Conservation (phyloP, 2,888 invertebrate genomes). For the Tetranychus truncatus region DNA sequence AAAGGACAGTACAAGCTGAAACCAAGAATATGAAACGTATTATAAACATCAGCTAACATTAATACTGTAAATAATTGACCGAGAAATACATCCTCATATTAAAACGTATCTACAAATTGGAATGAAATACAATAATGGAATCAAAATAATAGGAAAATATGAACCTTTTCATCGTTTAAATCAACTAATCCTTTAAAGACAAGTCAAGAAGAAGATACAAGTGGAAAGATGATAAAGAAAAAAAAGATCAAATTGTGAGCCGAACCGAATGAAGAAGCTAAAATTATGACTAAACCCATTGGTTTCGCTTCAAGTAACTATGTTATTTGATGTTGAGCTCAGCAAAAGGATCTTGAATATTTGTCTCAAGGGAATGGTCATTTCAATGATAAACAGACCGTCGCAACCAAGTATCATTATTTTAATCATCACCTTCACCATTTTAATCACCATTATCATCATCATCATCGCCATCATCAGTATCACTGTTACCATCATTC, state of each 20-base stretch:
- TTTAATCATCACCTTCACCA: not conserved
- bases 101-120: too few species aligned
- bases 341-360: not conserved
- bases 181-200: too few species aligned
- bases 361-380: conserved; percentile 1
- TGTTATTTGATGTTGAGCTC: not conserved
- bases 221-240: too few species aligned
- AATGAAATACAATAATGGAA: too few species aligned
- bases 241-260: too few species aligned
- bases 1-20: not conserved
- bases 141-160: too few species aligned
- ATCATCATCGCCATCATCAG: not conserved
- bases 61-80: too few species aligned
- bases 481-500: not conserved
- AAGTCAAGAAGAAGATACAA: too few species aligned
- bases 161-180: too few species aligned
- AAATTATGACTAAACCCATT: not conserved
- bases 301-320: not conserved
- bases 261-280: not conserved
- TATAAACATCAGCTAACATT: not conserved
- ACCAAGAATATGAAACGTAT: not conserved
- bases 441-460: not conserved
- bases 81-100: too few species aligned
- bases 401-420: not conserved
- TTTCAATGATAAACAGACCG: conserved; percentile 1